phyloP scores from a whole-genome alignment of 2,113 vertebrate species.

The Prunella fulvescens region DNA sequence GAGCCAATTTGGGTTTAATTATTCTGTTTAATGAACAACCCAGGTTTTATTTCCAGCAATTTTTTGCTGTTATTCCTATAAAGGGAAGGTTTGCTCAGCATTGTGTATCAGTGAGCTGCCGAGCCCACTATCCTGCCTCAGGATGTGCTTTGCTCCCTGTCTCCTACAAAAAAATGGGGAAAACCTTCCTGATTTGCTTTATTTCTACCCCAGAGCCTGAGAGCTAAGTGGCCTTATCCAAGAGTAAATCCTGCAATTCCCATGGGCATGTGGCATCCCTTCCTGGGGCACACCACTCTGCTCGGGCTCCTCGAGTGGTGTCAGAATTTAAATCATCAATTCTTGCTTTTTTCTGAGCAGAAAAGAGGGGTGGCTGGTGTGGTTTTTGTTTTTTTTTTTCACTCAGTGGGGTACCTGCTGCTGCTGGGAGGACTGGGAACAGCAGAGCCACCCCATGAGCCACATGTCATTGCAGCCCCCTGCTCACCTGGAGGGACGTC shows the following conservation, averaged over 20 bases:
- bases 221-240: neutral
- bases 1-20: neutral
- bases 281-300: neutral
- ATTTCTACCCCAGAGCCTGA: neutral
- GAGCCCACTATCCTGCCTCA: neutral
- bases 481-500: slow-evolving; percentile 90
- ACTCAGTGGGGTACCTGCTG: neutral
- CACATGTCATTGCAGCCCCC: slow-evolving; percentile 66
- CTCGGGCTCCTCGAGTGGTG: neutral
- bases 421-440: neutral
- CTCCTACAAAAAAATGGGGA: neutral
- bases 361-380: neutral
- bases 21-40: neutral
- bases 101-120: accelerated
- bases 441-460: neutral
- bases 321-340: neutral
- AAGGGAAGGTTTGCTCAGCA: neutral
- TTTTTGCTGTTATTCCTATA: neutral
- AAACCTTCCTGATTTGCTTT: neutral
- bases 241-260: neutral
- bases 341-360: neutral
- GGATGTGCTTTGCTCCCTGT: neutral
- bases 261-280: neutral
- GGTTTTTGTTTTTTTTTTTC: neutral
- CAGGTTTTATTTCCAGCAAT: neutral